Evolutionary conservation across 35 echinoderm and acorn worm species (phyloP).

Genomic region (Diadema setosum): DNA sequence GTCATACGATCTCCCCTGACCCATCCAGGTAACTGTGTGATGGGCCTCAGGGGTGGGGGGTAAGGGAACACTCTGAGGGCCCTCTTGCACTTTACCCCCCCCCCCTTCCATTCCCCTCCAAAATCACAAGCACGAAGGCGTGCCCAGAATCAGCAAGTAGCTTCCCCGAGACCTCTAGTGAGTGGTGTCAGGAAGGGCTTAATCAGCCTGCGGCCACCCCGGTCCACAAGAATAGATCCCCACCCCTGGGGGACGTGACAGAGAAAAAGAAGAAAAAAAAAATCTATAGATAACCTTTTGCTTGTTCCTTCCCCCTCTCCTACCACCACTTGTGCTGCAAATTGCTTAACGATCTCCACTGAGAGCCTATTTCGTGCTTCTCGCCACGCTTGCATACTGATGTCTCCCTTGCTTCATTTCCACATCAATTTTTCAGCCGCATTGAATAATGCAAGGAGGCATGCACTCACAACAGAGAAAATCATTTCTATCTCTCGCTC

Average conservation of each 20-base stretch:
- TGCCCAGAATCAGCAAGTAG: background rate
- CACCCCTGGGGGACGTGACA: background rate
- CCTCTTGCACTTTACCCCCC: background rate
- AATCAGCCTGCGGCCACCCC: background rate
- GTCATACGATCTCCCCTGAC: background rate
- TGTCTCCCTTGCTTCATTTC: background rate
- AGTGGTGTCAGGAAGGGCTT: background rate
- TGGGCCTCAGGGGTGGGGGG: background rate
- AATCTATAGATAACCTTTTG: conserved; percentile 33
- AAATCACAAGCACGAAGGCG: background rate
- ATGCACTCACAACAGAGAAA: conserved; percentile 16
- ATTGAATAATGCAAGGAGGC: conserved; percentile 2
- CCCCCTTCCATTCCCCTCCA: background rate
- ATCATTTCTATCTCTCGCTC: conserved; percentile 17
- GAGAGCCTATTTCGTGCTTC: conserved; percentile 16
- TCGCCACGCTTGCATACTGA: conserved; percentile 12
- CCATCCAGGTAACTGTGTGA: background rate
- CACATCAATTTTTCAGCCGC: conserved; percentile 27
- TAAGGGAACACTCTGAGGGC: background rate
- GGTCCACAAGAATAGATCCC: background rate
- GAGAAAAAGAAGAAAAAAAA: background rate
- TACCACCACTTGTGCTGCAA: conserved; percentile 18
- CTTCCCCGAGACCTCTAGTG: background rate
- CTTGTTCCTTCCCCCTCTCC: conserved; percentile 4
- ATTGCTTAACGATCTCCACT: conserved; percentile 25